A percentile compares a stretch with the other conserved stretches of the same genome.
Evolutionary conservation across 2,888 invertebrate genomes (phyloP).

Genomic region (Lycia hirtaria): DNA sequence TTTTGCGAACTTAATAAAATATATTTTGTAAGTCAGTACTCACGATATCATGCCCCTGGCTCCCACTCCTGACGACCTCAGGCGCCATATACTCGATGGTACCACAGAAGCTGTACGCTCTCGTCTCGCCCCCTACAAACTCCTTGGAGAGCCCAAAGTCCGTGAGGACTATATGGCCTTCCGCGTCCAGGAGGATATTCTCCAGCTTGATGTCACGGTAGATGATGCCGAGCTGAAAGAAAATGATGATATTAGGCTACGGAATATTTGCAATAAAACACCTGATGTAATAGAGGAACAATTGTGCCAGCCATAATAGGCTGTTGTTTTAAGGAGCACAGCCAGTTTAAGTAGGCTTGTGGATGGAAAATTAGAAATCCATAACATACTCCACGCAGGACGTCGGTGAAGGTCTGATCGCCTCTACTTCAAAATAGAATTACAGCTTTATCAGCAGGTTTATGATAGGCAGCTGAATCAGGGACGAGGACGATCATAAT

Average conservation of each 20-base stretch:
- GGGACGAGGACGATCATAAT: no score
- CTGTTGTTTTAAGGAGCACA: no score
- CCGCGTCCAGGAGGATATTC: constrained; percentile 96
- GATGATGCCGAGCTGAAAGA: constrained; percentile 94
- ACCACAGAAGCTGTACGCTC: constrained; percentile 99
- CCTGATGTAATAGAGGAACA: no score
- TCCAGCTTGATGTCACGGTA: constrained; percentile 99
- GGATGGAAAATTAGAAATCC: no score
- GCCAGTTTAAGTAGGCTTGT: no score
- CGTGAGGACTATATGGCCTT: constrained; percentile 98
- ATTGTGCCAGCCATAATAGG: no score
- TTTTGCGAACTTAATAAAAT: no score
- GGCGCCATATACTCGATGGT: constrained; percentile 99
- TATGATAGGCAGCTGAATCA: no score
- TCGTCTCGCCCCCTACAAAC: constrained; percentile 89
- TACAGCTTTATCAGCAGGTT: no score
- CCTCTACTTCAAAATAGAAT: no score
- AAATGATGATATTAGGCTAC: neutral
- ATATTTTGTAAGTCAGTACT: constrained; percentile 86
- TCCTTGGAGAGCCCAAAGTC: constrained; percentile 99
- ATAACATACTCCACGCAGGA: no score
- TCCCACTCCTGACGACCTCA: constrained; percentile 92
- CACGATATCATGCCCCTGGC: constrained; percentile 97
- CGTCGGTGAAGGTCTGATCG: no score
- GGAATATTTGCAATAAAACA: neutral